A percentile compares a stretch with the other conserved stretches of the same genome.
phyloP scores from a whole-genome alignment of 2,113 vertebrate species.

The Eulacestoma nigropectus region DNA sequence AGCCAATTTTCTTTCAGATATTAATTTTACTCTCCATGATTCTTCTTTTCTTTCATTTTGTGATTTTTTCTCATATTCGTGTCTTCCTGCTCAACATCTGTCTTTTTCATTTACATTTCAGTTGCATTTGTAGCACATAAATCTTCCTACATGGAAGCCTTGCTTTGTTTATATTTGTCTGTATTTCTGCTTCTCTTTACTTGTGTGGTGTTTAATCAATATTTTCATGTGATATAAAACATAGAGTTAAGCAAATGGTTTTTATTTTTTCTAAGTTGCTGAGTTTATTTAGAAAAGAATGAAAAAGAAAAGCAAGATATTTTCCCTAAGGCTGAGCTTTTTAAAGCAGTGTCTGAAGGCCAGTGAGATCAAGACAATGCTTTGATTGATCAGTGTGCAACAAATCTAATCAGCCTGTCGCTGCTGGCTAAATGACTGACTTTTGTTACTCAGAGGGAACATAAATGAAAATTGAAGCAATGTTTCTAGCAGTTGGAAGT shows the following conservation, averaged over 20 bases:
- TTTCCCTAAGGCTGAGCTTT: neutral
- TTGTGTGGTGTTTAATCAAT: neutral
- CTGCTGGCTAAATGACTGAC: constrained; percentile 11
- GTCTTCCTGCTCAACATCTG: neutral
- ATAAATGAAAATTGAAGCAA: constrained; percentile 27
- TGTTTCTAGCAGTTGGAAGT: constrained; percentile 3
- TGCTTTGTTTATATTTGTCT: neutral
- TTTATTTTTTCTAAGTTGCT: neutral
- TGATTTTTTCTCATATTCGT: neutral
- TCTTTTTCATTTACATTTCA: neutral
- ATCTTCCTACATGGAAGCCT: neutral
- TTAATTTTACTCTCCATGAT: neutral
- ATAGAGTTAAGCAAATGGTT: neutral
- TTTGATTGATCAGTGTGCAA: constrained; percentile 10
- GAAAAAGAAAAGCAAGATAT: neutral
- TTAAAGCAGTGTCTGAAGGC: neutral
- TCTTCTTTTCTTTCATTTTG: neutral
- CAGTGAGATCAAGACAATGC: neutral
- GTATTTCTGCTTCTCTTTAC: neutral
- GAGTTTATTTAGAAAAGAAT: neutral
- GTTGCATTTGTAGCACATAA: neutral
- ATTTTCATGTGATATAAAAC: neutral
- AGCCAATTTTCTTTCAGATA: neutral
- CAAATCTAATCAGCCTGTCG: constrained; percentile 5
- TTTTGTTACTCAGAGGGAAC: neutral